Evolutionary conservation across 2,888 invertebrate genomes (phyloP), one percentile per base, ranked within the genome.

Genomic region (Amblyteles armatorius): DNA sequence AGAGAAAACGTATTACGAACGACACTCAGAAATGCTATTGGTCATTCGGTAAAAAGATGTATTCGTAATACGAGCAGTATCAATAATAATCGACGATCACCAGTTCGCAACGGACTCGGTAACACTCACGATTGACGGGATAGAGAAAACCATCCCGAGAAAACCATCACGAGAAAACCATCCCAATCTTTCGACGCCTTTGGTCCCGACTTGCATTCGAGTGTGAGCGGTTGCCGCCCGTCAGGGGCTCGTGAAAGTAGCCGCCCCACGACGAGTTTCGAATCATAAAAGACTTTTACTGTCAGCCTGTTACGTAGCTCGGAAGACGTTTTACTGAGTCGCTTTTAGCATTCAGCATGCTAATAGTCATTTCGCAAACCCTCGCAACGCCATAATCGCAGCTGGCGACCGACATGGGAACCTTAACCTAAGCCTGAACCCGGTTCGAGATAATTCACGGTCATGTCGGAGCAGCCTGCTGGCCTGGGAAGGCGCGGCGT

Each of bases 381-480:
- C 36, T 74, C 33, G 19, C 36, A 67, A 40, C 26, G 11, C 16
- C 16, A 16, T 55, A 40, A 9, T 22, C 29, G 19, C 52, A 67
- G 11, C 65, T 65, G 52, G 40, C 36, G 65, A 26, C 50, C 29
- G 7, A 29, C 22, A 67, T 19, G 16, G 33, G 26, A 50, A 36
- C 22, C 48, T 67, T 36, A 36, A 77, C 67, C 55, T 22, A 7
- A 9, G 36, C 16, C n/a, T 55, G 67, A 77, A 77, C 55, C 40
- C 67, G 36, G 52, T 67, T 36, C 40, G 4, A 55, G 55, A 67
- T 52, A 77, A 76, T 65, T 76, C 65, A 76, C 76, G 76, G 65
- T 52, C 63, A 26, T 9, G 57, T 16, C 44, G 26, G 29, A 48
- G 69, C 67, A 57, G 29, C 57, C 7, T 68, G 29, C 68, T 33